These are phyloP conservation scores for Orchesella flavescens DNA, from an alignment of 2,888 invertebrate species.

Conservation along the genomic window DNA sequence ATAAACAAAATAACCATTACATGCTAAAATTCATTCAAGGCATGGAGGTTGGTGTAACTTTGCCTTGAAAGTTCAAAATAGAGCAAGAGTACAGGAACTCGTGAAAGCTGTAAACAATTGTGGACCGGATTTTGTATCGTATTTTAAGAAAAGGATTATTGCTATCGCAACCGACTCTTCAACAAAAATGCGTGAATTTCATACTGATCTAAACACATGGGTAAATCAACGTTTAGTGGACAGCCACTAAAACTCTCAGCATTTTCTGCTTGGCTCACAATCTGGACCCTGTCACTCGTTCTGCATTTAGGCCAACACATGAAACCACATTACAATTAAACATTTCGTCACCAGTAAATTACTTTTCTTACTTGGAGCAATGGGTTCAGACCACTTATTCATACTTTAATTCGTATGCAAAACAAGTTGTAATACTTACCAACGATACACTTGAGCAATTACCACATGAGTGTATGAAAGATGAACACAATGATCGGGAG, in stretches of 20 bases:
- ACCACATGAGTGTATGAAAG: no score
- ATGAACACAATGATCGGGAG: no score
- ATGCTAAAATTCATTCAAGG: background rate
- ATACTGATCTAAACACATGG: background rate
- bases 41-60: background rate
- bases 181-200: background rate
- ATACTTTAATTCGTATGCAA: background rate
- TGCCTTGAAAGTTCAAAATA: background rate
- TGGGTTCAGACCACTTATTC: conserved; percentile 1
- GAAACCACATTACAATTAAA: background rate
- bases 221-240: background rate
- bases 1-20: background rate
- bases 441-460: background rate
- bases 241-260: background rate
- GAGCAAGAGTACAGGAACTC: background rate
- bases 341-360: background rate
- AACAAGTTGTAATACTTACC: background rate
- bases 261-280: conserved; percentile 22
- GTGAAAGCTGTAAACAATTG: background rate
- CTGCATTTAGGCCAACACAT: background rate
- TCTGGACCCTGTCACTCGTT: background rate
- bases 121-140: background rate
- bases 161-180: conserved; percentile 1
- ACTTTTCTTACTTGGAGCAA: background rate
- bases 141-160: background rate